Conservation (phyloP, 2,797 vertebrate species). For the Okamejei kenojei region DNA sequence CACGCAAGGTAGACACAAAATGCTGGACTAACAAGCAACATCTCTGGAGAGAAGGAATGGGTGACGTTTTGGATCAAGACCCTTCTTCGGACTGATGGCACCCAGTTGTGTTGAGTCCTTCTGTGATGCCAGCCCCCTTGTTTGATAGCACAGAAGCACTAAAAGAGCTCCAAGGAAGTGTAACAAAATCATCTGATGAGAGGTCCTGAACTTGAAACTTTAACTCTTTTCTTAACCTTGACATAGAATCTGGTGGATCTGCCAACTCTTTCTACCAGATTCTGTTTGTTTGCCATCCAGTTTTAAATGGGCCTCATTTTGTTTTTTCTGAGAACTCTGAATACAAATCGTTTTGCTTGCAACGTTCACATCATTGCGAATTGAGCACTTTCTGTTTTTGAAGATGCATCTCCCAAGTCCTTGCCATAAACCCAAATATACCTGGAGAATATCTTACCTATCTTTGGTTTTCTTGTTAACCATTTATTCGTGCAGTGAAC, state of each 20-base stretch:
- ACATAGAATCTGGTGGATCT: too few species aligned
- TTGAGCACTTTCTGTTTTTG: background rate
- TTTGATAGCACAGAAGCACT: background rate
- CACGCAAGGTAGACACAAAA: too few species aligned
- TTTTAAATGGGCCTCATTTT: background rate
- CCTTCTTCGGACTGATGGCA: background rate
- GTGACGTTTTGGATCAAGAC: too few species aligned
- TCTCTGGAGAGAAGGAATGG: too few species aligned
- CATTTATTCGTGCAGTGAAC: background rate
- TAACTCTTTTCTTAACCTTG: too few species aligned
- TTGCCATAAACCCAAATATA: background rate
- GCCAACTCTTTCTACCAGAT: too few species aligned
- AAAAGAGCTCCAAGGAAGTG: too few species aligned
- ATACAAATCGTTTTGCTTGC: background rate
- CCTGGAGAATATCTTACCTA: background rate
- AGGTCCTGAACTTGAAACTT: too few species aligned
- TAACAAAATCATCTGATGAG: too few species aligned
- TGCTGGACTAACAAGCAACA: too few species aligned
- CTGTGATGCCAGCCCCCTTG: background rate
- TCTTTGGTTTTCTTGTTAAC: background rate
- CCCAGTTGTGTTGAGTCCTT: background rate
- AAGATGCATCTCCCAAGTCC: background rate
- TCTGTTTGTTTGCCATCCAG: background rate
- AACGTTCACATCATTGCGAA: background rate
- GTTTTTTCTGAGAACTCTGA: background rate